Evolutionary conservation across 2,888 invertebrate genomes (phyloP).

Genomic region (Lucinisca nassula): DNA sequence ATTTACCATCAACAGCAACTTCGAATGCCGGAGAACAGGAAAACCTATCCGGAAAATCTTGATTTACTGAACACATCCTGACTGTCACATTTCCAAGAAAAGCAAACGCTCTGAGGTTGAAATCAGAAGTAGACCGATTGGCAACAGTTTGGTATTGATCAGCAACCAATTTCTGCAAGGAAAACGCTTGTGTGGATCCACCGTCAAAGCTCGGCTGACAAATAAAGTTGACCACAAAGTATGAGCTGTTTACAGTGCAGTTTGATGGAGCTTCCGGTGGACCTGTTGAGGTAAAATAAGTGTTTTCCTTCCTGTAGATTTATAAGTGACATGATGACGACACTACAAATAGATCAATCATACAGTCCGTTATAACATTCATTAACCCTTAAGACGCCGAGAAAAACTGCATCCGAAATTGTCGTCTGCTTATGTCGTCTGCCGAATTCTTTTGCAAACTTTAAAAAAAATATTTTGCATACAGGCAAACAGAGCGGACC

Average conservation of each 20-base stretch:
- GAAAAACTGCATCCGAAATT: too few species aligned
- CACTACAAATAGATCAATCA: not conserved
- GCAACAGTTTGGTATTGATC: conserved; percentile 35
- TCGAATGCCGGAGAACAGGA: not conserved
- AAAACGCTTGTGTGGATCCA: conserved; percentile 52
- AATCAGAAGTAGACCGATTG: conserved; percentile 18
- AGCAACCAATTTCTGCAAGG: conserved; percentile 31
- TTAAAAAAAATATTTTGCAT: too few species aligned
- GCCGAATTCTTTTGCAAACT: too few species aligned
- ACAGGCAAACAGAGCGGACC: too few species aligned
- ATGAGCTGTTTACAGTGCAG: conserved; percentile 18
- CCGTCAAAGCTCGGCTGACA: conserved; percentile 58
- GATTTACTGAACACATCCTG: conserved; percentile 57
- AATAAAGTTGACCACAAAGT: conserved; percentile 5
- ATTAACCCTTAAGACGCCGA: too few species aligned
- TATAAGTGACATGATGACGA: too few species aligned
- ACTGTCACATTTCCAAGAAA: conserved; percentile 36
- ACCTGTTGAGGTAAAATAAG: conserved; percentile 43
- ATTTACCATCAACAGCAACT: not conserved
- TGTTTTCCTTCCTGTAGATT: too few species aligned
- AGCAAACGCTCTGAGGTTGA: not conserved
- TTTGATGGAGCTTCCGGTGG: conserved; percentile 47
- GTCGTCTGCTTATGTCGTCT: too few species aligned
- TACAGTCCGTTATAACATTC: not conserved
- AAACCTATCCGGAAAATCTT: conserved; percentile 15